Percentiles rank a stretch among this genome's conserved stretches.
phyloP scores from a whole-genome alignment of 2,888 invertebrate genomes.

The Euclidia mi region DNA sequence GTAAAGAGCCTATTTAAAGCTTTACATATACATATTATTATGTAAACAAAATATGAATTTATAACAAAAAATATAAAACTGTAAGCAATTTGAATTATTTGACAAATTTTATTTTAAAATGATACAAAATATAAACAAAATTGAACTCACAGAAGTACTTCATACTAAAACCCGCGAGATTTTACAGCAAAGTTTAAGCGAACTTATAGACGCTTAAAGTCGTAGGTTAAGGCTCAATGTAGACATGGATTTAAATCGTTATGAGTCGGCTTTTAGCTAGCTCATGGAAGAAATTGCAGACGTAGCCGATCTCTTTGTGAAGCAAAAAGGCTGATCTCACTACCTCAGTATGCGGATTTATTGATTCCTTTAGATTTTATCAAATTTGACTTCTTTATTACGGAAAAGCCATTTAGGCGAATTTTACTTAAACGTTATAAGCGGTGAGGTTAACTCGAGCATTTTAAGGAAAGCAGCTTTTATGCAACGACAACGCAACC shows the following conservation, averaged over 20 bases:
- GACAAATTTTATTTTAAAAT: too few relatives aligned
- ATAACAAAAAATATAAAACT: too few relatives aligned
- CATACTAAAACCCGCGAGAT: background rate
- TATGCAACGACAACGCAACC: too few relatives aligned
- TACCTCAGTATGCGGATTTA: conserved; percentile 56
- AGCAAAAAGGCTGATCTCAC: conserved; percentile 58
- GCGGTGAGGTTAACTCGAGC: background rate
- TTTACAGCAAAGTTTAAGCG: conserved; percentile 11
- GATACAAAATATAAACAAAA: too few relatives aligned
- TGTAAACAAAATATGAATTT: too few relatives aligned
- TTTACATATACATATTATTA: too few relatives aligned
- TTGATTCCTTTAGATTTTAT: conserved; percentile 45
- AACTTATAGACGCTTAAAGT: conserved; percentile 23
- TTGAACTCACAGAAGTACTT: too few relatives aligned
- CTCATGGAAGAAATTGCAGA: conserved; percentile 65
- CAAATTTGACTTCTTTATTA: conserved; percentile 7
- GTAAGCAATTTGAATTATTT: too few relatives aligned
- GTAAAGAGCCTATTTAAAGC: too few relatives aligned
- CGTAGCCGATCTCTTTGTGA: conserved; percentile 62
- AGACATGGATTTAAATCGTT: conserved; percentile 59
- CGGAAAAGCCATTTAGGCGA: background rate
- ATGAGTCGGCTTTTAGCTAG: conserved; percentile 59
- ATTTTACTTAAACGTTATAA: background rate
- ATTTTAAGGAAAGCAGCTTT: too few relatives aligned
- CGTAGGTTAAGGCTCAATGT: conserved; percentile 29